Conservation (phyloP, 2,888 invertebrate genomes). For the Drosophila heteroneura region DNA sequence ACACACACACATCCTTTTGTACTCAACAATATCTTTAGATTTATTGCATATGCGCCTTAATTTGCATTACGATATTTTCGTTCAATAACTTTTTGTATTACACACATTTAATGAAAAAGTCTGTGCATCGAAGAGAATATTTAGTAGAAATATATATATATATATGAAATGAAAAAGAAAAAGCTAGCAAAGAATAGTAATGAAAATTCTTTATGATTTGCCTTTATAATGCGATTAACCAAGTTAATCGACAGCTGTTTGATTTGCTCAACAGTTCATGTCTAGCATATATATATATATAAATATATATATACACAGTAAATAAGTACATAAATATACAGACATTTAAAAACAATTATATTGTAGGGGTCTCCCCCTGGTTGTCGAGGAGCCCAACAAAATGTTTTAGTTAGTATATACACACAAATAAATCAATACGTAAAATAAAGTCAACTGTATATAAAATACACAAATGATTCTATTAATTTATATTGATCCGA, state of each 20-base stretch:
- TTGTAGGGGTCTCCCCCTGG: constrained; percentile 38
- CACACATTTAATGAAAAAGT: constrained; percentile 46
- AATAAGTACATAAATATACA: constrained; percentile 36
- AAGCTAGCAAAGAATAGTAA: constrained; percentile 34
- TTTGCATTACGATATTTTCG: constrained; percentile 57
- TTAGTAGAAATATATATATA: background rate
- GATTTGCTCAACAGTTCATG: constrained; percentile 77
- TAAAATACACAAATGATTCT: constrained; percentile 40
- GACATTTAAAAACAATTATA: constrained; percentile 34
- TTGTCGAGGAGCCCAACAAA: constrained; percentile 32
- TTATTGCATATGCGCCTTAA: constrained; percentile 48
- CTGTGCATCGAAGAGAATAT: constrained; percentile 51
- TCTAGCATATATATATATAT: constrained; percentile 42
- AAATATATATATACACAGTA: constrained; percentile 11
- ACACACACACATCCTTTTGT: constrained; percentile 20
- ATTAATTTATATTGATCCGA: background rate
- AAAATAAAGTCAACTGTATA: constrained; percentile 79
- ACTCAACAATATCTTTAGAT: constrained; percentile 34
- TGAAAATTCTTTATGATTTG: constrained; percentile 73
- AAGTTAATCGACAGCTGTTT: constrained; percentile 78
- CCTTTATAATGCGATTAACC: constrained; percentile 77
- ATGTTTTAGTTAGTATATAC: constrained; percentile 62
- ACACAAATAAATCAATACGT: constrained; percentile 59
- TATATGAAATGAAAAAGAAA: background rate
- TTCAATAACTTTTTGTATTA: constrained; percentile 56